A percentile compares a stretch with the other conserved stretches of the same genome.
These are phyloP conservation scores for Oxygymnocypris stewartii DNA, from an alignment of 2,113 vertebrate species.

Conservation along the genomic window DNA sequence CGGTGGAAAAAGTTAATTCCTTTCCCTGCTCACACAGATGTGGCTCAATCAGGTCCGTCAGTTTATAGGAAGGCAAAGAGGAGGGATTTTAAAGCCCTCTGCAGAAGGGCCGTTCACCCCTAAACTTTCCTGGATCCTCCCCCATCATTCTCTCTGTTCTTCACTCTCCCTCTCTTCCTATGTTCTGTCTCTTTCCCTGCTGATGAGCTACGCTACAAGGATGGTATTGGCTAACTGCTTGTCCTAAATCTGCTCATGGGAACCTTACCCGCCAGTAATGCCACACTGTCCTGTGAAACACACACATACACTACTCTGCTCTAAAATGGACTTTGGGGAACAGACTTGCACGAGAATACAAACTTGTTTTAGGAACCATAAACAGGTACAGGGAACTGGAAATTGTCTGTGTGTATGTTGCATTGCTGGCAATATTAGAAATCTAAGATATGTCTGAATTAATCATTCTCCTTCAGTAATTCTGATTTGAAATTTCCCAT, in stretches of 20 bases:
- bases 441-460: not conserved
- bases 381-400: not conserved
- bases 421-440: not conserved
- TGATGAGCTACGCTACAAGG: not conserved
- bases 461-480: not conserved
- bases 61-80: not conserved
- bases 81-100: not conserved
- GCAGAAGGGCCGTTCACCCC: not conserved
- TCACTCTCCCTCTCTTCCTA: not conserved
- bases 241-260: constrained; percentile 23
- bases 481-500: not conserved
- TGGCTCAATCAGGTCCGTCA: not conserved
- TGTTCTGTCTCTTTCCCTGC: not conserved
- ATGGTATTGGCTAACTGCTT: constrained; percentile 24
- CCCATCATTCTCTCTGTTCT: not conserved
- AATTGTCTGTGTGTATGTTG: constrained; percentile 4
- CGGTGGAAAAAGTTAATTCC: not conserved
- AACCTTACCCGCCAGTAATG: not conserved
- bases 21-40: not conserved
- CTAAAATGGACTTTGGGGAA: constrained; percentile 13
- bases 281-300: not conserved
- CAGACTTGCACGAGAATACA: not conserved
- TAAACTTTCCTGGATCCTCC: not conserved
- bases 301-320: not conserved
- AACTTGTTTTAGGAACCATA: constrained; percentile 11